These are phyloP conservation scores for Cinara cedri DNA, from an alignment of 2,888 invertebrate species.

Conservation along the genomic window DNA sequence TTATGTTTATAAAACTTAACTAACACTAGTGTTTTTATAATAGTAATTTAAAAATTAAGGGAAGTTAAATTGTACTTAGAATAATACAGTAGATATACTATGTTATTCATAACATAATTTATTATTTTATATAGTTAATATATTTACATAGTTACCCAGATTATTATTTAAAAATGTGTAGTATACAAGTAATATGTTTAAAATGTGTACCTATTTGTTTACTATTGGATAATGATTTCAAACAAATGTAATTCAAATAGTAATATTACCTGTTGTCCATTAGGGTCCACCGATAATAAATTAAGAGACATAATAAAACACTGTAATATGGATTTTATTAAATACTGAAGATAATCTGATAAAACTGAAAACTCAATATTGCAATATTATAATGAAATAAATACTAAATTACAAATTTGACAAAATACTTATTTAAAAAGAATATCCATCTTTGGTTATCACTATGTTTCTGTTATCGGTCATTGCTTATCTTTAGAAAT, in stretches of 20 bases:
- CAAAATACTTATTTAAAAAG: background rate
- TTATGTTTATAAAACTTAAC: too few species aligned
- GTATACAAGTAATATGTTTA: background rate
- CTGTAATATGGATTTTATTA: background rate
- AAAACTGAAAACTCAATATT: background rate
- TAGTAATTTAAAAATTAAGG: too few species aligned
- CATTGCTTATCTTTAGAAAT: background rate
- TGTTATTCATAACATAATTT: too few species aligned
- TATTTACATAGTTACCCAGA: too few species aligned
- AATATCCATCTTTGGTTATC: background rate
- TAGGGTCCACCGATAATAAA: constrained; percentile 32
- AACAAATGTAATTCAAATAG: background rate
- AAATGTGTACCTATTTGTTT: too few species aligned
- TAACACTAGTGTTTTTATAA: too few species aligned
- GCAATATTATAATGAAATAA: background rate
- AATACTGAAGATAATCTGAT: background rate
- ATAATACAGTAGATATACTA: too few species aligned
- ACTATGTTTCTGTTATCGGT: too few species aligned
- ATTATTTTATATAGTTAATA: too few species aligned
- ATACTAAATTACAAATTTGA: background rate
- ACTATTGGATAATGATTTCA: too few species aligned
- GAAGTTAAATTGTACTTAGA: too few species aligned
- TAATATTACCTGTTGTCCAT: constrained; percentile 32
- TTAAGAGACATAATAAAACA: constrained; percentile 14
- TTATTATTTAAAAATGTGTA: too few species aligned